Base-by-base conservation (phyloP, 2,113 vertebrate genomes). In the Lepidothrix coronata region DNA sequence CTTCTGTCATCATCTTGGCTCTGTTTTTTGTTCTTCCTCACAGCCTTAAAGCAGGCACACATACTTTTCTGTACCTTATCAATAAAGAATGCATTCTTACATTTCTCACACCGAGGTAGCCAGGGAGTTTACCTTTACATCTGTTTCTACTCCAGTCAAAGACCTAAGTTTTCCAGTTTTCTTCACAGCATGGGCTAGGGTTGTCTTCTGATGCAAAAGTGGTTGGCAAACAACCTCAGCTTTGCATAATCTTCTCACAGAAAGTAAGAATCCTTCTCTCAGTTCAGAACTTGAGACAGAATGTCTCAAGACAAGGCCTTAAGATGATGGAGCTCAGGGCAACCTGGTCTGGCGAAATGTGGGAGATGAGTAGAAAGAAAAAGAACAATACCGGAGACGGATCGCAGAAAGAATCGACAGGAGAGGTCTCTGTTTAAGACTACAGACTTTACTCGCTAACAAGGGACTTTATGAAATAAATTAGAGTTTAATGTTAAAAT, bases 1-100 rank as follows among this genome's bases (percentile, higher is more conserved):
- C 77, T 93, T 90, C 96, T 97, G 95, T 97, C 96, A 97, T 90
- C 90, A 57, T 93, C 44, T 87, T 88, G 74, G n/a, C 68, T 96
- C 91, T 95, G 97, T n/a, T 98, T 92, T 90, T 31, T 46, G 7
- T 97, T 81, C 68, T 48, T 90, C 30, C 51, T 78, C 55, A 21
- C 25, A 80, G 24, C 19, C n/a, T 73, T 70, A 43, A 61, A 81
- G 54, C 43, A 94, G 80, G 51, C 57, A 66, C 48, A 81, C 5
- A 0, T 71, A n/a, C 35, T 73, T 25, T 51, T 55, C 55, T 84
- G 30, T 49, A 30, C n/a, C 52, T 95, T 93, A 92, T 72, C 74
- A 28, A 58, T 72, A 57, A 91, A 77, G 68, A 88, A 79, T 51
- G n/a, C 35, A 15, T 24, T 30, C 12, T 91, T 76, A 49, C 33